Evolutionary conservation across 2,113 vertebrate species (phyloP).

Genomic region (Tachycineta bicolor): DNA sequence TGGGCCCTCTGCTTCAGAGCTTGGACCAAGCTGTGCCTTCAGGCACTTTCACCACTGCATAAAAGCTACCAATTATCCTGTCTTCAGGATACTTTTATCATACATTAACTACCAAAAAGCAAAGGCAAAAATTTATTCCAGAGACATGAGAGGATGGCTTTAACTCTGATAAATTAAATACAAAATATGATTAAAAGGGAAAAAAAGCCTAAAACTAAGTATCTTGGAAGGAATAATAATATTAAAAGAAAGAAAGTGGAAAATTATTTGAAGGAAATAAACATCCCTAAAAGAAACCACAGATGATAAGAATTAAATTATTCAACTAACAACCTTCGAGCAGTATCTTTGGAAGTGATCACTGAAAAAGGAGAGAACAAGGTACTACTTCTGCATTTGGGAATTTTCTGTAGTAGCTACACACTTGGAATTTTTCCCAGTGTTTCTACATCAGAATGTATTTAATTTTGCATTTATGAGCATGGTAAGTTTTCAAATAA

Average conservation of each 20-base stretch:
- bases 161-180: background rate
- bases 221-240: background rate
- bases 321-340: background rate
- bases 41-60: background rate
- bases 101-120: background rate
- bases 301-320: background rate
- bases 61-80: background rate
- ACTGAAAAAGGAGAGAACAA: background rate
- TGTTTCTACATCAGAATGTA: background rate
- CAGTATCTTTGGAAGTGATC: background rate
- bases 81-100: background rate
- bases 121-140: background rate
- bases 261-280: background rate
- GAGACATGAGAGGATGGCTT: background rate
- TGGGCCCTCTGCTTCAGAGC: background rate
- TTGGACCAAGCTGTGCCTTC: background rate
- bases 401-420: background rate
- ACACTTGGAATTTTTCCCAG: background rate
- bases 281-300: background rate
- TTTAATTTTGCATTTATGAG: constrained; percentile 3
- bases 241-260: background rate
- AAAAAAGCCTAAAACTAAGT: background rate
- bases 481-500: background rate
- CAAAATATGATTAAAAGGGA: background rate
- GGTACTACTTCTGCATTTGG: background rate